Evolutionary conservation across 2,888 invertebrate species (phyloP), one percentile per base, ranked within the genome.

Genomic region (Gari tellinella): DNA sequence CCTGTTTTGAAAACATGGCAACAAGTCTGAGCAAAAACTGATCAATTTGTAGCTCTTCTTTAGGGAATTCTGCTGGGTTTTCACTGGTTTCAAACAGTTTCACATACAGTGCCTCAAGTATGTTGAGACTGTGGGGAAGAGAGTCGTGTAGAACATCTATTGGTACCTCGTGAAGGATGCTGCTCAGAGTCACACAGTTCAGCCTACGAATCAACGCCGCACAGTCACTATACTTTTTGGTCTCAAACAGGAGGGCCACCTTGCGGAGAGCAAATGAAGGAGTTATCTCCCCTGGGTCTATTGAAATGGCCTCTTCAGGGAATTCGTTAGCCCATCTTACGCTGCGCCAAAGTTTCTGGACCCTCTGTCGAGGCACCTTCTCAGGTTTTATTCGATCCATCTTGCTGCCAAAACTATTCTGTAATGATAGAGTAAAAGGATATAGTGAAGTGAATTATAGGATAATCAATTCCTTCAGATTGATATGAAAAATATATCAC

Each of bases 81-180:
- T 79, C 79, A 40, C 92, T 92, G 2, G 92, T 92, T 23, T 93
- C 89, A 77, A 92, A 93, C 15, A 93, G 92, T 87, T 93, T 93
- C 52, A 93, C 92, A 81, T 94, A 95, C 23, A 97, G 94, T 0
- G 97, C 96, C 91, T 97, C 97, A 83, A 98, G 93, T 53, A 97
- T 94, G 84, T 96, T 95, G 1, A 97, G 94, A 19, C 96, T 96
- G 90, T 96, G 96, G 0, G 97, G 97, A 91, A 97, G 93, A 2
- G 97, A 95, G 84, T 97, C 97, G n/a, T 97, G 95, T 83, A 97
- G 93, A 82, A 97, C 93, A 90, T 97, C 97, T 58, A 97, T 94
- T 0, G 97, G 97, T 78, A 97, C 93, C 79, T 97, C 97, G 0
- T 90, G 83, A 43, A 93, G 82, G 74, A 93, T 92, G 64, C 86